phyloP scores from a whole-genome alignment of 2,888 invertebrate species.

The Andrena camellia region DNA sequence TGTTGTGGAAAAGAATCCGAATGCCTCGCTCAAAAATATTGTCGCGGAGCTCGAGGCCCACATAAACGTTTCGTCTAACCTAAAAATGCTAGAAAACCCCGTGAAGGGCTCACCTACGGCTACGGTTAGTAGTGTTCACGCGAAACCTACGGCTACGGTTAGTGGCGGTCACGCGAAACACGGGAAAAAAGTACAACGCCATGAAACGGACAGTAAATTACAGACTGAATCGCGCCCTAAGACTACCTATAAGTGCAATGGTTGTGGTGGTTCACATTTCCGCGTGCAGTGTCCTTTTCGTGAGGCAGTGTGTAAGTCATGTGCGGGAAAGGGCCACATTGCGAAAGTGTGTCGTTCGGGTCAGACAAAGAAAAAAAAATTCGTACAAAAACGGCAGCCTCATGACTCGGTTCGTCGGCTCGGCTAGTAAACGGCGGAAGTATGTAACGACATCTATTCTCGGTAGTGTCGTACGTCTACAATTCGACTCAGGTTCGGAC shows the following conservation, averaged over 20 bases:
- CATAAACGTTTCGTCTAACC: no score
- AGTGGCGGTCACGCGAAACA: background rate
- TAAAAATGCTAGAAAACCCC: background rate
- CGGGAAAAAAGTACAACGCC: background rate
- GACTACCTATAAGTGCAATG: constrained; percentile 8
- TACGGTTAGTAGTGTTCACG: no score
- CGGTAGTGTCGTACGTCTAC: background rate
- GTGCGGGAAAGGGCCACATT: background rate
- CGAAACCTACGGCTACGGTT: no score
- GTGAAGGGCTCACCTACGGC: background rate
- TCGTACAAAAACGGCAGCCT: background rate
- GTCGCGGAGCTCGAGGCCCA: no score
- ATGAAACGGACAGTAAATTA: no score
- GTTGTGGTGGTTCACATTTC: constrained; percentile 1
- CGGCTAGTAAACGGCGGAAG: no score
- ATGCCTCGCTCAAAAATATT: background rate
- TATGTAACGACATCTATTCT: no score
- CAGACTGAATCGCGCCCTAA: no score
- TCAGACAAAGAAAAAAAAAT: background rate
- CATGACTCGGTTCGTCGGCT: background rate
- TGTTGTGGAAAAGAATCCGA: no score
- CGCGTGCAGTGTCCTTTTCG: constrained; percentile 8
- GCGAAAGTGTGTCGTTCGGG: background rate
- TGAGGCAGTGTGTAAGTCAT: background rate
- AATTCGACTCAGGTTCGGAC: background rate